These are phyloP conservation scores for Prochilodus magdalenae DNA, from an alignment of 2,113 vertebrate species.

Conservation along the genomic window DNA sequence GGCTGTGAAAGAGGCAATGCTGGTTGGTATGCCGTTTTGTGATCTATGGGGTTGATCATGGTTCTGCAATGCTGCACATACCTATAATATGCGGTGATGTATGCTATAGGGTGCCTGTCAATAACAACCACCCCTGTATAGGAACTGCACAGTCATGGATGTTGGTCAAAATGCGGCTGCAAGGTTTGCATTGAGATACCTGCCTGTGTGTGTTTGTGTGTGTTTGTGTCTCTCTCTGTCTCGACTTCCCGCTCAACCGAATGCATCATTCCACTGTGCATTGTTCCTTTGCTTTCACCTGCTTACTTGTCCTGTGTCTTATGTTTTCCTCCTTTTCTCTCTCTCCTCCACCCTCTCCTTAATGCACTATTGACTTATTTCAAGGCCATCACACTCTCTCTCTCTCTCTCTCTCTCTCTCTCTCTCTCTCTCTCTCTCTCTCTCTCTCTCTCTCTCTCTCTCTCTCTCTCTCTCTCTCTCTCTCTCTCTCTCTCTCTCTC, in stretches of 20 bases:
- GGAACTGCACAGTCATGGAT: not conserved
- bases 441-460: not conserved
- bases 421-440: not conserved
- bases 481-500: not conserved
- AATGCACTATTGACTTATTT: no score
- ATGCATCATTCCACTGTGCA: not conserved
- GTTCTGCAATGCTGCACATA: no score
- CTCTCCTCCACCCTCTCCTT: not conserved
- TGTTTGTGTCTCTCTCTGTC: not conserved
- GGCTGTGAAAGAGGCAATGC: no score
- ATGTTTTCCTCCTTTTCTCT: no score
- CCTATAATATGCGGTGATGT: no score
- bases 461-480: not conserved
- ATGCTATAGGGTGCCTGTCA: not conserved
- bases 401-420: not conserved
- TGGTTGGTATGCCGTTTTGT: no score
- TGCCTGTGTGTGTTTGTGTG: no score
- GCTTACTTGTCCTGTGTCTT: not conserved
- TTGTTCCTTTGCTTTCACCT: conserved; percentile 3
- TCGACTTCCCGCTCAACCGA: not conserved
- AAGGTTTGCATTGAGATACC: no score
- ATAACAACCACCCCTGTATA: not conserved
- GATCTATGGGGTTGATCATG: no score
- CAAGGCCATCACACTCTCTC: not conserved
- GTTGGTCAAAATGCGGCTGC: no score